Percentiles rank a stretch among this genome's conserved stretches.
Evolutionary conservation across 2,888 invertebrate species (phyloP).

Genomic region (Enoplolaimus lenunculus): DNA sequence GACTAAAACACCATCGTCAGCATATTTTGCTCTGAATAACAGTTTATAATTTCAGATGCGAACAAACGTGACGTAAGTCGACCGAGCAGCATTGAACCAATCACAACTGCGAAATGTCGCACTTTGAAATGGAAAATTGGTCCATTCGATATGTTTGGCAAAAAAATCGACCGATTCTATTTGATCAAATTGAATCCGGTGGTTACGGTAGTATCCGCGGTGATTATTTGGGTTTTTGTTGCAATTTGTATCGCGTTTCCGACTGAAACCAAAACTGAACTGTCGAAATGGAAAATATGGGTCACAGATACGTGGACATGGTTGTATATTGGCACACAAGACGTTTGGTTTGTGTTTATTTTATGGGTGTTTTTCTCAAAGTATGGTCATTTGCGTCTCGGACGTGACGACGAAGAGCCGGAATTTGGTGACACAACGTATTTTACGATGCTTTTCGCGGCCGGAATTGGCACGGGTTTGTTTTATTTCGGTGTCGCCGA

Average conservation of each 20-base stretch:
- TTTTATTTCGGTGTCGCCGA: constrained; percentile 26
- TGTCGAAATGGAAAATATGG: constrained; percentile 13
- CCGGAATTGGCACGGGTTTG: constrained; percentile 24
- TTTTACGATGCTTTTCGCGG: constrained; percentile 26
- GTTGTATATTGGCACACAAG: constrained; percentile 19
- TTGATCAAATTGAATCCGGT: constrained; percentile 19
- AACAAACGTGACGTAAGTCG: too few relatives aligned
- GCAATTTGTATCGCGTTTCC: constrained; percentile 7
- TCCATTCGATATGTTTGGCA: background rate
- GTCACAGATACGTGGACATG: constrained; percentile 21
- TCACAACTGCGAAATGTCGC: constrained; percentile 9
- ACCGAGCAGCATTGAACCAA: too few relatives aligned
- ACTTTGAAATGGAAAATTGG: background rate
- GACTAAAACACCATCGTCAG: too few relatives aligned
- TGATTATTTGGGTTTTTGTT: constrained; percentile 18
- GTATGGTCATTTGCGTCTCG: constrained; percentile 23
- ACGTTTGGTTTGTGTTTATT: constrained; percentile 24
- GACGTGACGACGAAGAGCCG: constrained; percentile 23
- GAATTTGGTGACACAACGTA: constrained; percentile 23
- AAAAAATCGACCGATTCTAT: background rate
- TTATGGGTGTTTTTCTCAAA: constrained; percentile 24
- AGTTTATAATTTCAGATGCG: too few relatives aligned
- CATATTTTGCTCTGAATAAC: too few relatives aligned
- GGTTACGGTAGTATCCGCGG: constrained; percentile 15
- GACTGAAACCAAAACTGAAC: background rate